Evolutionary conservation across 2,888 invertebrate species (phyloP).

Genomic region (Acleris sparsana): DNA sequence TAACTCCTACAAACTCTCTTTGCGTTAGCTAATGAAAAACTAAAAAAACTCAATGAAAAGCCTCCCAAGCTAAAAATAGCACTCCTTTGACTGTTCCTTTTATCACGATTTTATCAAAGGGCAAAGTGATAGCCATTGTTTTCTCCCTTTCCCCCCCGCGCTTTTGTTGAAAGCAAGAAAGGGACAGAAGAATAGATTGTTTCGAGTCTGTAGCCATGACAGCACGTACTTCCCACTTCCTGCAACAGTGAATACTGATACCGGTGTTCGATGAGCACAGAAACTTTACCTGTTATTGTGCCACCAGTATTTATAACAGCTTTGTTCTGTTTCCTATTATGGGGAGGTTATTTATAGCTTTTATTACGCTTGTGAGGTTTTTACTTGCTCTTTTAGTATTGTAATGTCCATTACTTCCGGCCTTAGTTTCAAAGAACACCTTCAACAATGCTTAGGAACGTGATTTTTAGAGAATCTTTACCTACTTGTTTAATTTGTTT

Average conservation of each 20-base stretch:
- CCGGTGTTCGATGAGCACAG: slow-evolving; percentile 5
- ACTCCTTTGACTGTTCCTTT: background rate
- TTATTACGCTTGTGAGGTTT: background rate
- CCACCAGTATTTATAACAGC: slow-evolving; percentile 1
- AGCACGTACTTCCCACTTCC: slow-evolving; percentile 15
- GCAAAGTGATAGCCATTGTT: slow-evolving; percentile 7
- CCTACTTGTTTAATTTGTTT: too few species aligned
- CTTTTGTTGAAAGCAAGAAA: slow-evolving; percentile 1
- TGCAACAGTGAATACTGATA: slow-evolving; percentile 10
- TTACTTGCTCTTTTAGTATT: too few species aligned
- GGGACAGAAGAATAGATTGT: slow-evolving; percentile 13
- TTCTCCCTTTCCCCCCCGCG: slow-evolving; percentile 2
- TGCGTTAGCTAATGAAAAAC: background rate
- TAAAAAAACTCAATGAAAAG: slow-evolving; percentile 2
- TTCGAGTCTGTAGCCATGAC: slow-evolving; percentile 12
- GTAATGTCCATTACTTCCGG: too few species aligned
- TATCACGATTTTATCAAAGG: background rate
- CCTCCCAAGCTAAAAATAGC: slow-evolving; percentile 1
- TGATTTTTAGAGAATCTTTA: background rate
- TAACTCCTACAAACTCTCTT: too few species aligned
- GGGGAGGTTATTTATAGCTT: too few species aligned
- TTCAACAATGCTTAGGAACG: too few species aligned
- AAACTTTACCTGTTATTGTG: slow-evolving; percentile 3
- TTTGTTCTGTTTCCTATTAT: background rate
- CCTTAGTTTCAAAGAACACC: too few species aligned